Evolutionary conservation across 1,140 invertebrate genomes (phyloP).

Genomic region (Achatina immaculata): DNA sequence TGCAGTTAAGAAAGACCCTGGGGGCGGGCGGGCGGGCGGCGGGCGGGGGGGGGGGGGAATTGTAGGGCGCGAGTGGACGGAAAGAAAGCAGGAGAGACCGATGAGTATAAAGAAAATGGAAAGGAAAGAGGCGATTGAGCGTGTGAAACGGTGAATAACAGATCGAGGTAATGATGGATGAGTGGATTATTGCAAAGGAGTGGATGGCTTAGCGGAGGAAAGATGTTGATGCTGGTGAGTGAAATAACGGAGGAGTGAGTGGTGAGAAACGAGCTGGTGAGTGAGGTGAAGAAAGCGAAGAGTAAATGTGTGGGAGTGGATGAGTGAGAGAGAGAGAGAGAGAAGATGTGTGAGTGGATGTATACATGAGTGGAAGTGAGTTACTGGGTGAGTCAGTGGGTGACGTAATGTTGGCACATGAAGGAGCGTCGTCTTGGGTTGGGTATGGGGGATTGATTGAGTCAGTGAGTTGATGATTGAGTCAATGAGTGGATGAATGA

Average conservation of each 20-base stretch:
- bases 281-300: background rate
- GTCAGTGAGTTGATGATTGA: no score
- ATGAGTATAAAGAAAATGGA: background rate
- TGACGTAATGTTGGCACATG: no score
- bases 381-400: no score
- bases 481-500: no score
- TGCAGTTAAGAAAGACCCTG: background rate
- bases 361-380: background rate
- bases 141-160: background rate
- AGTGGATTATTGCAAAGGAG: background rate
- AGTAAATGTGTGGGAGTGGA: background rate
- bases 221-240: background rate
- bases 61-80: background rate
- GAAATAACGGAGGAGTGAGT: background rate
- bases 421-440: no score
- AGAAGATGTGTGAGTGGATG: background rate
- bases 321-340: background rate
- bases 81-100: background rate
- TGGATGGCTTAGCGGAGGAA: background rate
- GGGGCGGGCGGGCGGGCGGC: background rate
- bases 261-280: background rate
- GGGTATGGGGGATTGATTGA: no score
- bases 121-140: background rate
- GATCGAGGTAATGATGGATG: background rate
- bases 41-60: background rate